Conservation (phyloP, 2,113 vertebrate genomes). For the Mixornis gularis region DNA sequence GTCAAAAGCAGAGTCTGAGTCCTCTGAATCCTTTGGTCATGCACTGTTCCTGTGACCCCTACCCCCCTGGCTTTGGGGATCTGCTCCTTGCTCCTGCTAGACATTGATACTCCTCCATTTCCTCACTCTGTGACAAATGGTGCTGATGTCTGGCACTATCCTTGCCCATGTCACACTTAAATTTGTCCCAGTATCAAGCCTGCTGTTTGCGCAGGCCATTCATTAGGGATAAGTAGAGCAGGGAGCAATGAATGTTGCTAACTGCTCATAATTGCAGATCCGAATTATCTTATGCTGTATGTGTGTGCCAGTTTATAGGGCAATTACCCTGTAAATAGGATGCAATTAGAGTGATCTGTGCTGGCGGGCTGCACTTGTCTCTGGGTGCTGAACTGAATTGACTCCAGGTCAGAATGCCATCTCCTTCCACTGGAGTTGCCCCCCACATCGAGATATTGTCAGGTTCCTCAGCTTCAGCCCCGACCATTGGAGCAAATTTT, state of each 20-base stretch:
- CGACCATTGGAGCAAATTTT: not conserved
- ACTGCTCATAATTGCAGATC: constrained; percentile 58
- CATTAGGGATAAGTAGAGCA: constrained; percentile 55
- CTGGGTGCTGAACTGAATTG: not conserved
- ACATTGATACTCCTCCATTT: not conserved
- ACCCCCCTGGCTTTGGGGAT: too few relatives aligned
- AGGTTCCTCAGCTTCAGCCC: not conserved
- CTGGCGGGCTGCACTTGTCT: constrained; percentile 14
- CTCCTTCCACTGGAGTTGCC: not conserved
- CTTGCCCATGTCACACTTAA: not conserved
- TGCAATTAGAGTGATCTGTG: constrained; percentile 50
- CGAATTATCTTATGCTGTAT: constrained; percentile 42
- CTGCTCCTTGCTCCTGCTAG: not conserved
- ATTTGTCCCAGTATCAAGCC: constrained; percentile 4
- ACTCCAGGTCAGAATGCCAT: constrained; percentile 6
- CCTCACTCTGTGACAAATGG: not conserved
- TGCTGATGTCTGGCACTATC: not conserved
- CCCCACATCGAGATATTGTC: not conserved
- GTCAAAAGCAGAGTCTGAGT: not conserved
- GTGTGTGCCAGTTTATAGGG: constrained; percentile 58
- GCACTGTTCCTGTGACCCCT: not conserved
- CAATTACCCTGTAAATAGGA: constrained; percentile 54
- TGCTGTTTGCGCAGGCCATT: constrained; percentile 50
- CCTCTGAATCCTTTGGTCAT: not conserved
- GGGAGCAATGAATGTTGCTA: constrained; percentile 53